These are phyloP conservation scores for Hyles lineata DNA, from an alignment of 2,888 invertebrate genomes.

Conservation along the genomic window DNA sequence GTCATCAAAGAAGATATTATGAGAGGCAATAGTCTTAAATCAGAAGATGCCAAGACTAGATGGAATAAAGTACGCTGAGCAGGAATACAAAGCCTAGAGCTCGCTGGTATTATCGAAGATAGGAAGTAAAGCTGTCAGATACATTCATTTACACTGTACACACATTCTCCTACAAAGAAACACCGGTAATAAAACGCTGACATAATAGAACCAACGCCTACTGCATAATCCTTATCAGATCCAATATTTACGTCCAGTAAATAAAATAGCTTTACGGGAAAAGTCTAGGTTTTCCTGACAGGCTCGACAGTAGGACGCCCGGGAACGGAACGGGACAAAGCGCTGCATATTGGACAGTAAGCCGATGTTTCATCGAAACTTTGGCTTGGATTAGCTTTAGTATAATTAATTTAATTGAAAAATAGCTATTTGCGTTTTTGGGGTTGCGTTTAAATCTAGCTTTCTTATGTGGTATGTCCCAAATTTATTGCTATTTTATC, in stretches of 20 bases:
- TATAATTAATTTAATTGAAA: constrained; percentile 20
- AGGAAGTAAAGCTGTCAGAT: too few species aligned
- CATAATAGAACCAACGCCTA: not conserved
- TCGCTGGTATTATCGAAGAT: too few species aligned
- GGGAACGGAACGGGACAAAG: constrained; percentile 1
- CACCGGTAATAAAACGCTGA: not conserved
- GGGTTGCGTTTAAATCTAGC: not conserved
- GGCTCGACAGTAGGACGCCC: constrained; percentile 15
- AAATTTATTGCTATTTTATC: not conserved
- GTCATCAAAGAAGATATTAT: too few species aligned
- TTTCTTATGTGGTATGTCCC: too few species aligned
- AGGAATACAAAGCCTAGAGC: too few species aligned
- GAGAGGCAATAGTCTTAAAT: too few species aligned
- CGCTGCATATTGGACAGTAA: constrained; percentile 73
- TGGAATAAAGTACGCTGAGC: too few species aligned
- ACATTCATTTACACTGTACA: not conserved
- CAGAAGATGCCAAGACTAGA: too few species aligned
- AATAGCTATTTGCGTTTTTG: not conserved
- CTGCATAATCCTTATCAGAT: not conserved
- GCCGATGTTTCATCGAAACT: constrained; percentile 45
- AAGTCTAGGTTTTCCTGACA: constrained; percentile 8
- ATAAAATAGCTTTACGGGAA: not conserved
- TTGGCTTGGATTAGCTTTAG: constrained; percentile 42
- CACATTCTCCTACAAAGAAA: not conserved
- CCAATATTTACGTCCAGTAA: constrained; percentile 5